phyloP scores from a whole-genome alignment of 2,113 vertebrate genomes.

The Channa argus region DNA sequence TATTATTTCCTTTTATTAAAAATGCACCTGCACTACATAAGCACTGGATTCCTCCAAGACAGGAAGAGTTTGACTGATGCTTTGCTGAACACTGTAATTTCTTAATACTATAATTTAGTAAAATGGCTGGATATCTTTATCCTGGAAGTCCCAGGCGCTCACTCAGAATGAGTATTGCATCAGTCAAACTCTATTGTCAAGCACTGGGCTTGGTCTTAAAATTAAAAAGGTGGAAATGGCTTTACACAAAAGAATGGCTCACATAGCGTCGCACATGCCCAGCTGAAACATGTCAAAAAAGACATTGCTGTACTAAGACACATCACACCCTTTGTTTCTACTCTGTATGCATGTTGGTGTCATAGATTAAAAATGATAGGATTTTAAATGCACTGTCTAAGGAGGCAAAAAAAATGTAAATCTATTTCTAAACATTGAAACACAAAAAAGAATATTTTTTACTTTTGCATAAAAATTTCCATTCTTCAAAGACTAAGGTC shows the following conservation, averaged over 20 bases:
- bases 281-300: slow-evolving; percentile 18
- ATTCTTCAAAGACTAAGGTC: slow-evolving; percentile 3
- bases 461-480: background rate
- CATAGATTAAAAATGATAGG: background rate
- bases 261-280: slow-evolving; percentile 5
- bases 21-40: slow-evolving; percentile 62
- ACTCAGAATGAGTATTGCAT: slow-evolving; percentile 30
- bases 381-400: slow-evolving; percentile 48
- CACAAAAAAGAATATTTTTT: too few relatives aligned
- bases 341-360: slow-evolving; percentile 66
- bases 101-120: background rate
- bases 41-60: slow-evolving; percentile 43
- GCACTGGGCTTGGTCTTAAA: slow-evolving; percentile 47
- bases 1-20: background rate
- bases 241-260: slow-evolving; percentile 49
- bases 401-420: background rate
- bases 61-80: slow-evolving; percentile 70
- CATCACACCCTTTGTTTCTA: slow-evolving; percentile 33
- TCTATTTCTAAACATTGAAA: background rate
- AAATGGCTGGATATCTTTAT: slow-evolving; percentile 13
- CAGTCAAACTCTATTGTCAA: slow-evolving; percentile 68
- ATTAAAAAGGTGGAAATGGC: slow-evolving; percentile 18
- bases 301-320: background rate
- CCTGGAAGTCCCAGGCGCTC: slow-evolving; percentile 1
- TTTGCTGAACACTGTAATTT: slow-evolving; percentile 24